phyloP scores from a whole-genome alignment of 2,888 invertebrate species.

The Drosophila kambysellisi region DNA sequence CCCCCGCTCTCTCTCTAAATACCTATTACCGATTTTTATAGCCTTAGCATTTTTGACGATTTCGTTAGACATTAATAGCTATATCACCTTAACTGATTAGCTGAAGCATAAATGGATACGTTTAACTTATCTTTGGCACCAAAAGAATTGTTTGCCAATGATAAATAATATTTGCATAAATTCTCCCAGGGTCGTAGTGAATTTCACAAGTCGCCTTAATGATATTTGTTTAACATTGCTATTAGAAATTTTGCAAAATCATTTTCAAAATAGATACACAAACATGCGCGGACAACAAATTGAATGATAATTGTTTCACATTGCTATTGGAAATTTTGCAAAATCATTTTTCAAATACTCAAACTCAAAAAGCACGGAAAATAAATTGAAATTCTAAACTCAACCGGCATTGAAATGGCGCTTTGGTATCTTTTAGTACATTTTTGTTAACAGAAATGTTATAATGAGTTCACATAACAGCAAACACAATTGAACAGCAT shows the following conservation, averaged over 20 bases:
- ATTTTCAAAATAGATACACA: background rate
- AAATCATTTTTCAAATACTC: slow-evolving; percentile 12
- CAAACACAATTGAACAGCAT: background rate
- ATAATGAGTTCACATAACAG: background rate
- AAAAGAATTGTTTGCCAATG: slow-evolving; percentile 25
- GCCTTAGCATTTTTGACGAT: slow-evolving; percentile 27
- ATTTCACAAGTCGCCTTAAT: slow-evolving; percentile 12
- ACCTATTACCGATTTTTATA: slow-evolving; percentile 51
- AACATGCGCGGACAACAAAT: background rate
- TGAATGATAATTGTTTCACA: background rate
- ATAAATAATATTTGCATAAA: slow-evolving; percentile 21
- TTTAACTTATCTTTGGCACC: slow-evolving; percentile 3
- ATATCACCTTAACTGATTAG: slow-evolving; percentile 19
- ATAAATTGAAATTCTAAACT: slow-evolving; percentile 14
- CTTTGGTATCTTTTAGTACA: slow-evolving; percentile 20
- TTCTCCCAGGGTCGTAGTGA: slow-evolving; percentile 5
- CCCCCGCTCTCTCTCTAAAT: slow-evolving; percentile 37
- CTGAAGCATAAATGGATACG: background rate
- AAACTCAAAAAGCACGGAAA: background rate
- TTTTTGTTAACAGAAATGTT: background rate
- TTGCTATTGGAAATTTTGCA: slow-evolving; percentile 3
- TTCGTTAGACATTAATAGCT: slow-evolving; percentile 1
- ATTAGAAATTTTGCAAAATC: slow-evolving; percentile 8
- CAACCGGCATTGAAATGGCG: background rate
- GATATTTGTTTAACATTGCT: slow-evolving; percentile 8